These are phyloP conservation scores for Trematomus bernacchii DNA, from an alignment of 2,797 vertebrate genomes.

Conservation along the genomic window DNA sequence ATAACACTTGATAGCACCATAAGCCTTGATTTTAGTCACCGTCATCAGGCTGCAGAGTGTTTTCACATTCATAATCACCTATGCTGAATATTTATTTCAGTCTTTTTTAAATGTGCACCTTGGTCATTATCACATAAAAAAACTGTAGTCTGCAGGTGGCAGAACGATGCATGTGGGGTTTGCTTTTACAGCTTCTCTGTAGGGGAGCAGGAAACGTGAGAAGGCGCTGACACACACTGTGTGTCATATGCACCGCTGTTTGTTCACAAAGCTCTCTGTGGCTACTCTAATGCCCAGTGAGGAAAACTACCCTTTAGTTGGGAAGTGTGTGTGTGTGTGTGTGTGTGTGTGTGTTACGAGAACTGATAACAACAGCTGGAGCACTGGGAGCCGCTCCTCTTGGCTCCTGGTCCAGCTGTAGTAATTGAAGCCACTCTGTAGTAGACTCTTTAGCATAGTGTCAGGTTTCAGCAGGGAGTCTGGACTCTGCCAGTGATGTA, in stretches of 20 bases:
- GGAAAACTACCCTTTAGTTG: slow-evolving; percentile 60
- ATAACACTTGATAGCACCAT: background rate
- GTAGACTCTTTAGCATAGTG: slow-evolving; percentile 28
- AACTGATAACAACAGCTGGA: slow-evolving; percentile 54
- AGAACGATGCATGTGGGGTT: slow-evolving; percentile 36
- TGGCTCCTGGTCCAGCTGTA: slow-evolving; percentile 9
- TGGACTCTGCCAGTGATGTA: slow-evolving; percentile 1
- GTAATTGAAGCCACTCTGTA: slow-evolving; percentile 58
- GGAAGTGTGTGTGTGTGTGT: slow-evolving; percentile 23
- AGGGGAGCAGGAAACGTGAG: slow-evolving; percentile 60
- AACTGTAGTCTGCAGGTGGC: slow-evolving; percentile 6
- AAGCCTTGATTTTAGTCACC: background rate
- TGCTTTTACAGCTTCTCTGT: slow-evolving; percentile 34
- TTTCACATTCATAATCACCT: slow-evolving; percentile 21
- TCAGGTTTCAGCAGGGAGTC: slow-evolving; percentile 26
- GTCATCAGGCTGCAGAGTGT: slow-evolving; percentile 1
- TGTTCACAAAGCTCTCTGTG: slow-evolving; percentile 62
- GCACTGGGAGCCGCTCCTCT: slow-evolving; percentile 26
- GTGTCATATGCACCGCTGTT: slow-evolving; percentile 53
- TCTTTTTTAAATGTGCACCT: background rate
- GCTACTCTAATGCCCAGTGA: slow-evolving; percentile 32
- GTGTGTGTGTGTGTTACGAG: too few species aligned
- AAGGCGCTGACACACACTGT: slow-evolving; percentile 57
- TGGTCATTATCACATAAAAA: background rate
- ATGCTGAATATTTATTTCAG: background rate